These are phyloP conservation scores for Zhuqinia jingwanae DNA, from an alignment of 2,888 invertebrate species.

Conservation along the genomic window DNA sequence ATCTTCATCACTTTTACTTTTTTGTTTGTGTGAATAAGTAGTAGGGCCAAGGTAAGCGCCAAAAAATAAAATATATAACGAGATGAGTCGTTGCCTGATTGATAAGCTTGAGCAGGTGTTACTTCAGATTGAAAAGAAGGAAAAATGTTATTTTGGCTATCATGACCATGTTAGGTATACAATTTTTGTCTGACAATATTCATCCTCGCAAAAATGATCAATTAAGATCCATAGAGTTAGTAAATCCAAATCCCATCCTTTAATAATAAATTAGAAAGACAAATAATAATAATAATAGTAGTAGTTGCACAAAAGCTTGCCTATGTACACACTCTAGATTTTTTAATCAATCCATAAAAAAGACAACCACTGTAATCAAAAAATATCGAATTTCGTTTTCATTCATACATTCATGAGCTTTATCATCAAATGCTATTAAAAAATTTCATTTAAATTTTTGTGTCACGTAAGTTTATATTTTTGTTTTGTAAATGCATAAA, in stretches of 20 bases:
- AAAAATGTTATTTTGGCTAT: neutral
- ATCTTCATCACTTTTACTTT: neutral
- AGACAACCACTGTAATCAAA: neutral
- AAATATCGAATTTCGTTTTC: slow-evolving; percentile 28
- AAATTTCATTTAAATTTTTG: neutral
- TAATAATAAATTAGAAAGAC: slow-evolving; percentile 12
- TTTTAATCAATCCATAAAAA: neutral
- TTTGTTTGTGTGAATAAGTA: neutral
- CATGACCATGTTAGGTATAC: neutral
- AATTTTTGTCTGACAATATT: neutral
- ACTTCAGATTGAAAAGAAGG: neutral
- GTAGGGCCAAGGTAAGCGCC: neutral
- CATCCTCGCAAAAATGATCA: neutral
- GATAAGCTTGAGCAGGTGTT: neutral
- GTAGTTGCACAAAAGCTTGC: neutral
- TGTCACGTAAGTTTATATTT: slow-evolving; percentile 17
- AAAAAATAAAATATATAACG: neutral
- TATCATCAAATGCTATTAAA: slow-evolving; percentile 8
- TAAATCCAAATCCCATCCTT: neutral
- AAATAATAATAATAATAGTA: neutral
- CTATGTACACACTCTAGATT: neutral
- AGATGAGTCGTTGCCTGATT: neutral
- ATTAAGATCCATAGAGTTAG: no score
- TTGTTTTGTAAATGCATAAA: neutral
- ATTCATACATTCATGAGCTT: slow-evolving; percentile 25